Percentiles rank a stretch among this genome's conserved stretches.
These are phyloP conservation scores for Sebastes nivosus DNA, from an alignment of 2,797 vertebrate species.

Conservation along the genomic window DNA sequence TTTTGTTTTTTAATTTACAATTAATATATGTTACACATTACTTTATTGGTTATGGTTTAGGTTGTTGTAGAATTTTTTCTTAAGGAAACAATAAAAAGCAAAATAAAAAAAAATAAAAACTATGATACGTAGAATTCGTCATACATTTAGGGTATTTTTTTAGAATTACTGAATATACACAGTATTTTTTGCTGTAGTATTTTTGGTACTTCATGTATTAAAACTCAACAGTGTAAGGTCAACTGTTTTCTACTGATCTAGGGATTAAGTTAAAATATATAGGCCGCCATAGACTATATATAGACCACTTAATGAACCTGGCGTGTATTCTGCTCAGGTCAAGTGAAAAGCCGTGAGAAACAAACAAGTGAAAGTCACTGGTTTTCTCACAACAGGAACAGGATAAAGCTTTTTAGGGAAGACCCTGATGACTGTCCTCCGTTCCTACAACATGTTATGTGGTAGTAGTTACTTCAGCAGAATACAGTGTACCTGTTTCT, in stretches of 20 bases:
- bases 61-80: background rate
- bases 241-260: background rate
- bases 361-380: background rate
- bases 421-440: background rate
- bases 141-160: background rate
- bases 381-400: background rate
- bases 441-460: background rate
- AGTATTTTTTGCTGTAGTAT: background rate
- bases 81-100: background rate
- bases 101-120: no score
- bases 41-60: background rate
- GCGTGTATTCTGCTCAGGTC: background rate
- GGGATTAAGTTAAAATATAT: background rate
- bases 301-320: background rate
- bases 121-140: no score
- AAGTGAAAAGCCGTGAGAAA: constrained; percentile 1
- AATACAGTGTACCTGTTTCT: constrained; percentile 76
- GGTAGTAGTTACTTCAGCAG: constrained; percentile 1
- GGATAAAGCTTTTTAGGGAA: background rate
- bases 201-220: background rate
- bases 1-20: background rate
- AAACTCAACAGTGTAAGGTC: background rate
- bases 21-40: background rate
- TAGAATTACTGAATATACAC: background rate
- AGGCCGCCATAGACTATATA: background rate